Conservation (phyloP, 2,888 invertebrate genomes). For the Priocnemis perturbator region DNA sequence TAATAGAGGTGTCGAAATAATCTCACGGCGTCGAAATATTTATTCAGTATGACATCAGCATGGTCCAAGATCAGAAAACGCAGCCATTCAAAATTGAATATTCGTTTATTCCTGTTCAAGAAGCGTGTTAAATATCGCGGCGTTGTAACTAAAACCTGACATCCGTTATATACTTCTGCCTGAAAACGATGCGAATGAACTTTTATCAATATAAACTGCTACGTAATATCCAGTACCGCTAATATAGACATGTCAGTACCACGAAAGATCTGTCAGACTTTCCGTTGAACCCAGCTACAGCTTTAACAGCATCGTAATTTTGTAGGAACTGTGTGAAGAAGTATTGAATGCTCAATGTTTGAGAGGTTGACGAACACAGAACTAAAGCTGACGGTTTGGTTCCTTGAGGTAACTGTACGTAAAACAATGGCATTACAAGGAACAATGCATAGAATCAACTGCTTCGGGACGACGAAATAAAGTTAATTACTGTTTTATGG, state of each 20-base stretch:
- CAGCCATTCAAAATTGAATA: conserved; percentile 80
- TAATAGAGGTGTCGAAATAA: not conserved
- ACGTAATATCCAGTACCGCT: not conserved
- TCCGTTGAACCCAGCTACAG: conserved; percentile 64
- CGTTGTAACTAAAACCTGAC: conserved; percentile 84
- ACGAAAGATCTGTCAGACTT: conserved; percentile 58
- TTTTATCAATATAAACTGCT: conserved; percentile 13
- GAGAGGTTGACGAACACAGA: conserved; percentile 78
- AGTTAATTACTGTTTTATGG: conserved; percentile 14
- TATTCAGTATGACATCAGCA: conserved; percentile 80
- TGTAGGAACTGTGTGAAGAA: conserved; percentile 53
- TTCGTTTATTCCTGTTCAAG: conserved; percentile 71
- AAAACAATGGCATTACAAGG: not conserved
- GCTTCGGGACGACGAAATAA: not conserved
- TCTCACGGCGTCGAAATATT: conserved; percentile 74
- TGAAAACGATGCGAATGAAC: conserved; percentile 34
- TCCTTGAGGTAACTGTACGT: conserved; percentile 37
- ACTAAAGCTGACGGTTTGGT: conserved; percentile 80
- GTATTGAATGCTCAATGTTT: conserved; percentile 54
- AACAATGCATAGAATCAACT: conserved; percentile 11
- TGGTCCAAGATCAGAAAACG: conserved; percentile 84
- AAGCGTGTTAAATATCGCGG: conserved; percentile 79
- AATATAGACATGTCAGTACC: conserved; percentile 48
- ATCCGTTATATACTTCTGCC: conserved; percentile 77
- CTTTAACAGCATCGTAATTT: conserved; percentile 47